Evolutionary conservation across 2,113 vertebrate genomes (phyloP).

Genomic region (Paramisgurnus dabryanus): DNA sequence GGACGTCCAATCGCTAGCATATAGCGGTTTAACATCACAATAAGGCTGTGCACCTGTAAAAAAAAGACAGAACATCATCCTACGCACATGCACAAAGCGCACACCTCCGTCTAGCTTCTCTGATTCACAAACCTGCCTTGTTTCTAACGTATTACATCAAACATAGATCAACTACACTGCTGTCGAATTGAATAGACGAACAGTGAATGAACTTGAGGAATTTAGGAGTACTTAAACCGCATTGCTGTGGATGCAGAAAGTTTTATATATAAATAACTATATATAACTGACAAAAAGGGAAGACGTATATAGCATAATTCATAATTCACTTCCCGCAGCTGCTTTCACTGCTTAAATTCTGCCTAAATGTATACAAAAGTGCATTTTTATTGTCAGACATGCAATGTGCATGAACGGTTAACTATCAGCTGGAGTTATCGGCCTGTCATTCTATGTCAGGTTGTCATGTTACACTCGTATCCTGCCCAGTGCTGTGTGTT

Average conservation of each 20-base stretch:
- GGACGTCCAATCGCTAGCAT: conserved; percentile 30
- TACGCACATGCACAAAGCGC: neutral
- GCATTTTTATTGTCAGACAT: neutral
- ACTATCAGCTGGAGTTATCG: neutral
- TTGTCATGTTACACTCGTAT: neutral
- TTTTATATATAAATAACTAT: too few species aligned
- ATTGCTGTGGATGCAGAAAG: too few species aligned
- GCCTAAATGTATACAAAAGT: too few species aligned
- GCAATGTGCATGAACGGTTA: neutral
- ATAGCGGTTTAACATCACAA: conserved; percentile 11
- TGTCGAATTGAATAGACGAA: neutral
- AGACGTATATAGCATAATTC: too few species aligned
- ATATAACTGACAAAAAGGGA: too few species aligned
- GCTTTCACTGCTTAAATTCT: too few species aligned
- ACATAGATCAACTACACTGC: neutral
- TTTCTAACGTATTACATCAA: neutral
- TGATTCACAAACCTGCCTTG: neutral
- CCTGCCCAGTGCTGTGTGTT: neutral
- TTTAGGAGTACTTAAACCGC: too few species aligned
- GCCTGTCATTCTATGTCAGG: neutral
- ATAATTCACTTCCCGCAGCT: too few species aligned
- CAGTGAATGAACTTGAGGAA: neutral
- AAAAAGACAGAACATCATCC: conserved; percentile 13
- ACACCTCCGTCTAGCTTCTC: neutral
- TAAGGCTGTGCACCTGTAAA: conserved; percentile 19